Evolutionary conservation across 2,888 invertebrate species (phyloP).

Genomic region (Euplexia lucipara): DNA sequence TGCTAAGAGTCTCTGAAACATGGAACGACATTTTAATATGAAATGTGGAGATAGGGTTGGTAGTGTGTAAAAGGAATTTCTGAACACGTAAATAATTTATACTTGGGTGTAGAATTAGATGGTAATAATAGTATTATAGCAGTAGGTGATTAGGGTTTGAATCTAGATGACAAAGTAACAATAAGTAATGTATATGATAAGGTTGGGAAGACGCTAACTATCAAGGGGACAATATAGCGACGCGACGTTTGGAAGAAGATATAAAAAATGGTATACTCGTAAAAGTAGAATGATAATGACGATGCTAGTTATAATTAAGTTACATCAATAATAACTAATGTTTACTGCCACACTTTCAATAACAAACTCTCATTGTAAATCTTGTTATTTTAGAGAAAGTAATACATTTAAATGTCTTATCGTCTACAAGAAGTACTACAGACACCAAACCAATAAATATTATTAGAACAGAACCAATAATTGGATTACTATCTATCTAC

Average conservation of each 20-base stretch:
- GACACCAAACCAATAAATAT: constrained; percentile 2
- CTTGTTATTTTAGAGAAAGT: neutral
- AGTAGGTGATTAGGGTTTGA: neutral
- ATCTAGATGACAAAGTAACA: too few relatives aligned
- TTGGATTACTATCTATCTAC: constrained; percentile 18
- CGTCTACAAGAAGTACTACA: neutral
- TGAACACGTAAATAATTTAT: constrained; percentile 11
- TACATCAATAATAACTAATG: too few relatives aligned
- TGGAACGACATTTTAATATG: constrained; percentile 51
- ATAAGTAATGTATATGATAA: too few relatives aligned
- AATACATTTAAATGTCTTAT: neutral
- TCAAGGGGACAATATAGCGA: too few relatives aligned
- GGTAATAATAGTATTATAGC: neutral
- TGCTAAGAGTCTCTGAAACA: constrained; percentile 47
- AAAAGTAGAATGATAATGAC: too few relatives aligned
- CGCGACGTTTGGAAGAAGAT: too few relatives aligned
- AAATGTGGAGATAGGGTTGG: constrained; percentile 40
- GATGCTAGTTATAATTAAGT: too few relatives aligned
- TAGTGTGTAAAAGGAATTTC: neutral
- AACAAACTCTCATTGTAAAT: neutral
- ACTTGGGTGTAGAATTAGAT: neutral
- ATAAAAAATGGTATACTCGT: too few relatives aligned
- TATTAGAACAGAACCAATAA: constrained; percentile 15
- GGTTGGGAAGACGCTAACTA: too few relatives aligned
- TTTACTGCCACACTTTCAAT: too few relatives aligned